Base-by-base conservation (phyloP, 23 tunicate genomes). In the Ciona savignyi region DNA sequence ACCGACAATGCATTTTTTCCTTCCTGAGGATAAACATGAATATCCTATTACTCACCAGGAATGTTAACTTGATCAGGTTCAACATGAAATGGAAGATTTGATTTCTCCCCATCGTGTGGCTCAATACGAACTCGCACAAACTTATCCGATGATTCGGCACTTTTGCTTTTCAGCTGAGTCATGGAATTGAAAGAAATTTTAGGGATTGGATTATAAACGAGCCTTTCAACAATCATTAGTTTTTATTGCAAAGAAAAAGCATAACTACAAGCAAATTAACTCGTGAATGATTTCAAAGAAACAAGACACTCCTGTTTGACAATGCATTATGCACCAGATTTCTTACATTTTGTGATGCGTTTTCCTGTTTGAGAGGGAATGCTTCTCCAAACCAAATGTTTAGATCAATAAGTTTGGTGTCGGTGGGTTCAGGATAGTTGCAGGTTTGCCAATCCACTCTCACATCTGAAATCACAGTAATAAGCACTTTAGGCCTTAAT, bases 381-480 rank as follows among this genome's bases (percentile, higher is more conserved):
- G 72, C 77, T 30, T 77, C 82, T 23, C 96, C 96, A 34, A 75
- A 88, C 96, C 96, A 88, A 34, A 88, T 73, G 30, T 88, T 88
- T 29, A 88, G 63, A 72, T 88, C 96, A 56, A 88, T n/a, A 0
- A 88, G 23, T 64, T 88, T 88, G 9, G 72, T 48, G 42, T 82
- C 88, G 32, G 68, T 81, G 1, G 80, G 74, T 6, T 67, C 74
- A 2, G 88, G 81, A 30, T 77, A 71, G 72, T 88, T 82, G 74
- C 24, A 88, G 0, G 77, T 84, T 33, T 48, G 22, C 88, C 88
- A 88, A 48, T 88, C 96, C 3, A 88, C 23, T 21, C 96, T 70
- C 32, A 88, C 74, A 35, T 82, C 96, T 88, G 61, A 48, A 42
- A 27, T 20, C 1, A 24, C 23, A 27, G 2, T 29, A 66, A 26